Percentiles rank a stretch among this genome's conserved stretches.
Conservation (phyloP, 2,888 invertebrate genomes). For the Teleogryllus oceanicus region DNA sequence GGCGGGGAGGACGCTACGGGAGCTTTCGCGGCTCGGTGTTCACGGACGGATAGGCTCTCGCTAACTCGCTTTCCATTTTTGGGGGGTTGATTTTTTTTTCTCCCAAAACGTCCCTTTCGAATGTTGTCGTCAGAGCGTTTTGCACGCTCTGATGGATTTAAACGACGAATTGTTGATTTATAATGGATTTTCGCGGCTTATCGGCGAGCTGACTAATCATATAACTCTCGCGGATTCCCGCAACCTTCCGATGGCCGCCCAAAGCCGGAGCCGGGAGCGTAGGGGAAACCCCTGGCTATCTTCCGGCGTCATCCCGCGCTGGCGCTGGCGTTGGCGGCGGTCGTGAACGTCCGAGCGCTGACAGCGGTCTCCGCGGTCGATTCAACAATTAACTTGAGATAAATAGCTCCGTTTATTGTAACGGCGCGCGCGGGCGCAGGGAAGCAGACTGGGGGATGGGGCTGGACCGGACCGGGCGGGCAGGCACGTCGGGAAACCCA, state of each 20-base stretch:
- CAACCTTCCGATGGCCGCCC: neutral
- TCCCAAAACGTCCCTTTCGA: neutral
- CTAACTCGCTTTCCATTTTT: neutral
- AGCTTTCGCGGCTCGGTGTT: neutral
- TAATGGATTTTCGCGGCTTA: neutral
- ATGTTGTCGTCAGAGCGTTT: neutral
- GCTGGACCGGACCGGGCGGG: too few species aligned
- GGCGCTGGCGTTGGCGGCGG: neutral
- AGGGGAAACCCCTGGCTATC: neutral
- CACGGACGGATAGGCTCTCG: neutral
- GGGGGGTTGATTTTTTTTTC: neutral
- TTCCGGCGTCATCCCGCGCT: neutral
- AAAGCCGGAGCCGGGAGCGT: neutral
- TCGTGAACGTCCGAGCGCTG: too few species aligned
- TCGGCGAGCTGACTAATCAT: neutral
- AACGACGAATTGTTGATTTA: slow-evolving; percentile 7
- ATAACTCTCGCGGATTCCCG: neutral
- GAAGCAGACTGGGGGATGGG: too few species aligned
- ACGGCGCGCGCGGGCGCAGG: neutral
- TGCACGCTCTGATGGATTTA: neutral
- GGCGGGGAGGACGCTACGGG: neutral
- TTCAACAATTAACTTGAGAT: neutral
- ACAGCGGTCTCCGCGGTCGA: neutral
- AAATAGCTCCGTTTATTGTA: neutral
- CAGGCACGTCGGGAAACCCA: neutral